Evolutionary conservation across 2,888 invertebrate genomes (phyloP).

Genomic region (Eulithis prunata): DNA sequence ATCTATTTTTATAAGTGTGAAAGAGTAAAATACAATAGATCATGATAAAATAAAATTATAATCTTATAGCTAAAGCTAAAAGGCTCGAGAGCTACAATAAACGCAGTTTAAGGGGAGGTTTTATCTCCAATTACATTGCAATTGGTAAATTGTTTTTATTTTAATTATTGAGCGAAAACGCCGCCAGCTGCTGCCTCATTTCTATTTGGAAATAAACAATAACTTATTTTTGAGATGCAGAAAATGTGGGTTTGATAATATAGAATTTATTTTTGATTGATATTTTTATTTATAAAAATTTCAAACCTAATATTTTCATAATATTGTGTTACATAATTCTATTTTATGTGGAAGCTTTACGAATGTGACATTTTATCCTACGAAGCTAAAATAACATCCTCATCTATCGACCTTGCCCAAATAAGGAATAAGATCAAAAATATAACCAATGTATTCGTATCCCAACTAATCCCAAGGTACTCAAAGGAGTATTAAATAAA

Average conservation of each 20-base stretch:
- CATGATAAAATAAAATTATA: background rate
- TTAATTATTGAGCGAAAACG: conserved; percentile 50
- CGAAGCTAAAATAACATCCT: no score
- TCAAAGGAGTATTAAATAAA: conserved; percentile 46
- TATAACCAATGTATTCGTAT: conserved; percentile 17
- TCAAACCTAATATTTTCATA: no score
- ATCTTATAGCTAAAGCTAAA: background rate
- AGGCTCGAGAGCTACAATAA: background rate
- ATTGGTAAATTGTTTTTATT: conserved; percentile 53
- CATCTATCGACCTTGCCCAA: background rate
- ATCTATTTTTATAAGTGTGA: no score
- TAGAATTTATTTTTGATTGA: no score
- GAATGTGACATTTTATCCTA: no score
- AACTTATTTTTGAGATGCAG: background rate
- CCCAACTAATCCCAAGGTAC: conserved; percentile 4
- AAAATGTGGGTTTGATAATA: no score
- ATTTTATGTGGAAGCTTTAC: no score
- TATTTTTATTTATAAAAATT: no score
- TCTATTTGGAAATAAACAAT: background rate
- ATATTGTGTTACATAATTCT: no score
- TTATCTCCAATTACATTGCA: conserved; percentile 54
- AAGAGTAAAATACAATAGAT: no score
- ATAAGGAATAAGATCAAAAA: conserved; percentile 13
- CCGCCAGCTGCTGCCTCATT: conserved; percentile 26
- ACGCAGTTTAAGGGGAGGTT: conserved; percentile 34